Evolutionary conservation across 2,888 invertebrate species (phyloP).

Genomic region (Stramonita haemastoma): DNA sequence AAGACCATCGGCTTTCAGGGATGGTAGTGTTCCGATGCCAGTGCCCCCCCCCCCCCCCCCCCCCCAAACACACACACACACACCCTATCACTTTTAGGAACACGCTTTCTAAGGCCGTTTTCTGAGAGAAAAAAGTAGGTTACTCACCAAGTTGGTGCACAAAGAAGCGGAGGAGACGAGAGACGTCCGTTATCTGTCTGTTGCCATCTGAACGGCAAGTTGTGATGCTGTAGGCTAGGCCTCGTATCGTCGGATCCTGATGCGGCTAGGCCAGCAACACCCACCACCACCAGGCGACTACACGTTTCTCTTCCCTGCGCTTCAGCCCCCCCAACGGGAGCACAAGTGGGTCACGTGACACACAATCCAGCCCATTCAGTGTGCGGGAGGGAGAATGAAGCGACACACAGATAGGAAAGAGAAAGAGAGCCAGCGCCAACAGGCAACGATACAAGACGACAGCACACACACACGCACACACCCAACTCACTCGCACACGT

Average conservation of each 20-base stretch:
- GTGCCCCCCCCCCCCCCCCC: no score
- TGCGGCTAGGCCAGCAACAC: no score
- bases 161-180: no score
- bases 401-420: neutral
- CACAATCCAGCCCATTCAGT: conserved; percentile 34
- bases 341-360: conserved; percentile 39
- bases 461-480: conserved; percentile 5
- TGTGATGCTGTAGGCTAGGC: neutral
- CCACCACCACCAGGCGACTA: neutral
- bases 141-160: no score
- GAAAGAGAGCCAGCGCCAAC: conserved; percentile 28
- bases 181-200: no score
- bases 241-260: neutral
- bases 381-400: conserved; percentile 20
- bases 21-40: no score
- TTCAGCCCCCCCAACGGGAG: neutral
- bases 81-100: no score
- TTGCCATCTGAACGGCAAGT: no score
- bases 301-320: neutral
- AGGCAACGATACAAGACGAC: neutral
- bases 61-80: no score
- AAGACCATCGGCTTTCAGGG: no score
- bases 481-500: neutral
- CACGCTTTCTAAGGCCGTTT: no score
- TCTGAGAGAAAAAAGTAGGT: no score